Percentiles rank a stretch among this genome's conserved stretches.
These are phyloP conservation scores for Cyclophora punctaria DNA, from an alignment of 2,888 invertebrate genomes.

Conservation along the genomic window DNA sequence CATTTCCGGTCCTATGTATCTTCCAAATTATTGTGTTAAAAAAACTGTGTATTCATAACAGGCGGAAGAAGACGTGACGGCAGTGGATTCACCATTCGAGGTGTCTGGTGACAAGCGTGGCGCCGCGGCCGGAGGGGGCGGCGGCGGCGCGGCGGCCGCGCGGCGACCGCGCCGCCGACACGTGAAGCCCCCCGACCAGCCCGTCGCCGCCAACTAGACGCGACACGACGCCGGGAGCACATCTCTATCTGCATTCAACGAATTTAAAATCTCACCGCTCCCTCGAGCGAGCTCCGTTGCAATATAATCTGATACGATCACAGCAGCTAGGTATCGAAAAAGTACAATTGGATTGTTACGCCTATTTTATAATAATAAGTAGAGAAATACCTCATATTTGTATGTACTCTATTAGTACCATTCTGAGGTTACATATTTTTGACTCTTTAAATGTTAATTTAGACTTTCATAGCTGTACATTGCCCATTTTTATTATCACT, in stretches of 20 bases:
- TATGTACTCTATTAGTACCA: constrained; percentile 18
- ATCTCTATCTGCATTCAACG: not conserved
- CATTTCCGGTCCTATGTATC: too few species aligned
- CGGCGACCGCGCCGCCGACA: constrained; percentile 57
- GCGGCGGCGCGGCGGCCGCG: constrained; percentile 54
- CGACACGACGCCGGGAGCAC: constrained; percentile 22
- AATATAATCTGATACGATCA: not conserved
- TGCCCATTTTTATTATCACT: constrained; percentile 11
- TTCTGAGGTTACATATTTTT: constrained; percentile 27
- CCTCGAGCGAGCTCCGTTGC: not conserved
- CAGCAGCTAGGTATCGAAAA: constrained; percentile 17
- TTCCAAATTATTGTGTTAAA: too few species aligned
- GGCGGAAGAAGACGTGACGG: constrained; percentile 63
- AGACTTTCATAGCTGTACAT: constrained; percentile 22
- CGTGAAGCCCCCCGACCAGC: constrained; percentile 55
- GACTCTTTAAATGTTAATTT: constrained; percentile 17
- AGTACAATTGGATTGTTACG: constrained; percentile 22
- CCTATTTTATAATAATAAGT: constrained; percentile 20
- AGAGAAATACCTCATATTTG: constrained; percentile 18
- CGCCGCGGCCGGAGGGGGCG: constrained; percentile 67
- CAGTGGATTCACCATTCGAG: constrained; percentile 75
- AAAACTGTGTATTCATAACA: constrained; percentile 4
- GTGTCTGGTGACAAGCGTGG: constrained; percentile 76
- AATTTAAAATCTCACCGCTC: too few species aligned
- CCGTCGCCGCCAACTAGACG: constrained; percentile 32